These are phyloP conservation scores for Hyaena hyaena DNA, from an alignment of 2,113 vertebrate genomes.

Conservation along the genomic window DNA sequence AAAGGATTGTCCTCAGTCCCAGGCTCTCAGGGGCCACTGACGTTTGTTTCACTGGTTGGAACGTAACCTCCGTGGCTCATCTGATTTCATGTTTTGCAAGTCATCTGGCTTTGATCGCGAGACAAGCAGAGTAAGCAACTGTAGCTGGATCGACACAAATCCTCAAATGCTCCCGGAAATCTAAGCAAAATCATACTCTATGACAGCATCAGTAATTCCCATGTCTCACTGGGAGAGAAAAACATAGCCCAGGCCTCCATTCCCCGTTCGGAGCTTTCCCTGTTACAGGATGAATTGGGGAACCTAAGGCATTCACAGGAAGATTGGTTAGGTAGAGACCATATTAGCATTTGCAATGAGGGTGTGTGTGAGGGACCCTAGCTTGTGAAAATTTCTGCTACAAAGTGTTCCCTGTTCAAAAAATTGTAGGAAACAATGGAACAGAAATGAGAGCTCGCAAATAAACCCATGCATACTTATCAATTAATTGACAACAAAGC, in stretches of 20 bases:
- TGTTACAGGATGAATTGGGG: background rate
- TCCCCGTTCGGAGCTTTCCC: background rate
- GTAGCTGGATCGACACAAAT: background rate
- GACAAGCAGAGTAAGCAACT: background rate
- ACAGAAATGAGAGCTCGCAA: background rate
- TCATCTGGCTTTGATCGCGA: slow-evolving; percentile 37
- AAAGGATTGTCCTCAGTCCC: background rate
- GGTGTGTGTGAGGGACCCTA: background rate
- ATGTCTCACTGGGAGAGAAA: background rate
- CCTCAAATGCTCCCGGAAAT: background rate
- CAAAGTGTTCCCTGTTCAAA: background rate
- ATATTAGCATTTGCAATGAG: background rate
- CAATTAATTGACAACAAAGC: background rate
- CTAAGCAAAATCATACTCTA: background rate
- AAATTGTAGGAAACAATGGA: background rate
- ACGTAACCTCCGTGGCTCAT: background rate
- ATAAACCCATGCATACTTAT: background rate
- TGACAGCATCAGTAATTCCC: background rate
- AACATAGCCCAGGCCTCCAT: background rate
- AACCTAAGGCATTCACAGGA: background rate
- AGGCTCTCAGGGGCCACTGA: background rate
- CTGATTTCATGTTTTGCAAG: background rate
- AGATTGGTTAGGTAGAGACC: background rate
- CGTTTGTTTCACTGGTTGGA: background rate
- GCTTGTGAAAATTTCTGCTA: background rate